Percentiles rank a stretch among this genome's conserved stretches.
phyloP scores from a whole-genome alignment of 2,113 vertebrate species.

The Meriones unguiculatus region DNA sequence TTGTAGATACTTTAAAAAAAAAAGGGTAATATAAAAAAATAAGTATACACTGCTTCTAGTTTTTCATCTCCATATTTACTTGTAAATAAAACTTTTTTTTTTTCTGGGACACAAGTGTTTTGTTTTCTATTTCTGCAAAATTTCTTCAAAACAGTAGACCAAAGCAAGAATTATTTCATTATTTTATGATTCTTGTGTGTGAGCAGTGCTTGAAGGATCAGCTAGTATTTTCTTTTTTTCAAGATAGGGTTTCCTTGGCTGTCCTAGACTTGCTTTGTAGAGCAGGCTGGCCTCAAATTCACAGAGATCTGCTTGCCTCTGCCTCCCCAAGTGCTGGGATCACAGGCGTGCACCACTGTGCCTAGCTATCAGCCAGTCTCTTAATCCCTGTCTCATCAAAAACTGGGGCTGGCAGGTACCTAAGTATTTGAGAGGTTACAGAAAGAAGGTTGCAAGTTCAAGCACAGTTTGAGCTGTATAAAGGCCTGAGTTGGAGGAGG shows the following conservation, averaged over 20 bases:
- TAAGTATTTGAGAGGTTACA: background rate
- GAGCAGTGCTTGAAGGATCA: slow-evolving; percentile 12
- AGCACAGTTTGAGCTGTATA: background rate
- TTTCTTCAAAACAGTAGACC: slow-evolving; percentile 28
- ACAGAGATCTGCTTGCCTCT: too few relatives aligned
- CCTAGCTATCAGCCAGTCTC: background rate
- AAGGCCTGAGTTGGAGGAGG: background rate
- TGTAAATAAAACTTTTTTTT: slow-evolving; percentile 36
- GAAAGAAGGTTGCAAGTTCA: background rate
- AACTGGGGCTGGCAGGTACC: background rate
- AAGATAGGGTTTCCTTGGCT: too few relatives aligned
- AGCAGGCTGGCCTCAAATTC: too few relatives aligned
- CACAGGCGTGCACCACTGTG: too few relatives aligned
- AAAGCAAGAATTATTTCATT: slow-evolving; percentile 23
- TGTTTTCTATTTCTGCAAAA: slow-evolving; percentile 60
- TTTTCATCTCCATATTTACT: slow-evolving; percentile 8
- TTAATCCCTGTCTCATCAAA: background rate
- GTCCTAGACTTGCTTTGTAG: too few relatives aligned
- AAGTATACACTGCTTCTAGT: background rate
- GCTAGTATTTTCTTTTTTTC: too few relatives aligned
- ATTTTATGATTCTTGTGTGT: slow-evolving; percentile 28
- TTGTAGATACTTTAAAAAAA: slow-evolving; percentile 2
- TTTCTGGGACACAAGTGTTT: slow-evolving; percentile 35
- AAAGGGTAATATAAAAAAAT: background rate
- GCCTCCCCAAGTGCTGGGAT: too few relatives aligned